A percentile compares a stretch with the other conserved stretches of the same genome.
Evolutionary conservation across 1,140 invertebrate species (phyloP).

Genomic region (Hycleus phaleratus): DNA sequence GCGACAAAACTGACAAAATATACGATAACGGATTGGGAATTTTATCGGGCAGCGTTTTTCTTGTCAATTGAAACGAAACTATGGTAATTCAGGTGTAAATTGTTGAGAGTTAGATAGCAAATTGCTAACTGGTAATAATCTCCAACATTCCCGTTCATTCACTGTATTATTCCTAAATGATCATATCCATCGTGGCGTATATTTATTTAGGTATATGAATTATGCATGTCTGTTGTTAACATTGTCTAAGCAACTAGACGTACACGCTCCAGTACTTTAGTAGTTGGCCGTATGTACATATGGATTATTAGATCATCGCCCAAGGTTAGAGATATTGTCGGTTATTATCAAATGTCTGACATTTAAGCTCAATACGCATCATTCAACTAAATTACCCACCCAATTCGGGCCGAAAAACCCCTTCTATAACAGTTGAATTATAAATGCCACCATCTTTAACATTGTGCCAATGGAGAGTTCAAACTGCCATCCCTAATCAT

Average conservation of each 20-base stretch:
- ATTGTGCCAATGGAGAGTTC: too few species aligned
- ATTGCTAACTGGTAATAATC: slow-evolving; percentile 19
- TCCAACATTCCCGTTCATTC: background rate
- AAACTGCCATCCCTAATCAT: too few species aligned
- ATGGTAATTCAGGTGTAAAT: slow-evolving; percentile 13
- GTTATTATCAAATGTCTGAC: too few species aligned
- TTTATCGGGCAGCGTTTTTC: too few species aligned
- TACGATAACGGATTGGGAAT: too few species aligned
- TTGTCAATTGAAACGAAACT: background rate
- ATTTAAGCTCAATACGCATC: too few species aligned
- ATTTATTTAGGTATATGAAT: slow-evolving; percentile 32
- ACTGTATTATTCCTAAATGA: slow-evolving; percentile 9
- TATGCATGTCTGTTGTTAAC: slow-evolving; percentile 24
- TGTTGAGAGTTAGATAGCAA: slow-evolving; percentile 8
- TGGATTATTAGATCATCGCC: slow-evolving; percentile 16
- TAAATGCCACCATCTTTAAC: too few species aligned
- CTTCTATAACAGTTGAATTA: too few species aligned
- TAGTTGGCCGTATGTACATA: slow-evolving; percentile 16
- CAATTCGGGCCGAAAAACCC: too few species aligned
- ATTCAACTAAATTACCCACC: too few species aligned
- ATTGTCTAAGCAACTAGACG: slow-evolving; percentile 16
- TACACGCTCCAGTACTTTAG: slow-evolving; percentile 3
- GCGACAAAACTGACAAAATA: too few species aligned
- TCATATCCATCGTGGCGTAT: slow-evolving; percentile 23
- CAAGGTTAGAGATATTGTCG: slow-evolving; percentile 1